These are phyloP conservation scores for Aleadryas rufinucha DNA, from an alignment of 2,113 vertebrate genomes.

Conservation along the genomic window DNA sequence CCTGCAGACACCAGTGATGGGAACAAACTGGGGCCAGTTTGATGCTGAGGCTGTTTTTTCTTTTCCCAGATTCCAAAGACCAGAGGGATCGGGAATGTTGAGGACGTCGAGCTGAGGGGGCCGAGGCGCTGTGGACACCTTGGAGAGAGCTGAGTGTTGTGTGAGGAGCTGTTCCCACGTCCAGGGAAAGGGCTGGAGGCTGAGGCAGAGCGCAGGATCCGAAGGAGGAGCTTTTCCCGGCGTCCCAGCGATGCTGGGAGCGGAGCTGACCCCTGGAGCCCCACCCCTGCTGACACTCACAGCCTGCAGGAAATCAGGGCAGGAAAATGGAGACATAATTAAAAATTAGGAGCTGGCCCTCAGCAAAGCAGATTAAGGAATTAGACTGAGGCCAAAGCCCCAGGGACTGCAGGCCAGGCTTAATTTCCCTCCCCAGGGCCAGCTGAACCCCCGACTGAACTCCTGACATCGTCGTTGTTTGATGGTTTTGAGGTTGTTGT, in stretches of 20 bases:
- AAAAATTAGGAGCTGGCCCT: constrained; percentile 16
- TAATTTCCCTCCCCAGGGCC: background rate
- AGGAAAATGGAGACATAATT: background rate
- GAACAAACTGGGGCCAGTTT: background rate
- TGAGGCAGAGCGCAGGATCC: background rate
- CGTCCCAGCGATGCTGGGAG: background rate
- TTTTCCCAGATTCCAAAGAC: background rate
- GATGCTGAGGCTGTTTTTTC: background rate
- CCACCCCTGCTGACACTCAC: background rate
- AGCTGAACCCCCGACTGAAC: background rate
- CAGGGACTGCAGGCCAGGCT: background rate
- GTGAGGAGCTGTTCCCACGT: background rate
- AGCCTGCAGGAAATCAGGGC: background rate
- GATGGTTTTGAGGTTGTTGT: background rate
- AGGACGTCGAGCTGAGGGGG: rapidly evolving
- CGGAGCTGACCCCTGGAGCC: background rate
- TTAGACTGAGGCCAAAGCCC: background rate
- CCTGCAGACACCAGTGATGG: background rate
- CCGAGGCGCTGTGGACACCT: rapidly evolving
- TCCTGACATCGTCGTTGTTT: background rate
- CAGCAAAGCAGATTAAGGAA: constrained; percentile 59
- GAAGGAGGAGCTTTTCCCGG: background rate
- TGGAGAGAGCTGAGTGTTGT: background rate
- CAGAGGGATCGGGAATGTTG: rapidly evolving
- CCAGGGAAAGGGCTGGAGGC: background rate